Base-by-base conservation (phyloP, 2,113 vertebrate species). In the Paralichthys olivaceus region DNA sequence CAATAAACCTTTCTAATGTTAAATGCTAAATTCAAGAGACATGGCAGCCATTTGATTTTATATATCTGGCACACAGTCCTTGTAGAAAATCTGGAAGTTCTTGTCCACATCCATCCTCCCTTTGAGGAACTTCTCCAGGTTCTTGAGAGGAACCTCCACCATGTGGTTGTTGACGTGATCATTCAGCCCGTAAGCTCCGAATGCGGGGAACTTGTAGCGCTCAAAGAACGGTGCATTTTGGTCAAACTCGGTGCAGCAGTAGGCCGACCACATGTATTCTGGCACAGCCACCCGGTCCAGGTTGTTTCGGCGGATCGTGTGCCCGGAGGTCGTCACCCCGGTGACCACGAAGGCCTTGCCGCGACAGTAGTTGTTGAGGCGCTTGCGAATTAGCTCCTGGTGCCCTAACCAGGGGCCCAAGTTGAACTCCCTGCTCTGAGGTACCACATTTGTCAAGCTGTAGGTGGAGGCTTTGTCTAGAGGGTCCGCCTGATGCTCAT, bases 51-150 rank as follows among this genome's bases (percentile, higher is more conserved):
- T 22, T 59, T 54, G 5, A 25, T 43, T 54, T 90, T 59, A 93
- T 8, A 25, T 84, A 19, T 93, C 88, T 54, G 89, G 74, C 23
- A 92, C 81, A 74, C 92, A 94, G 80, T 94, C 91, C 5, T 87
- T 92, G 51, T 93, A 93, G 80, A 93, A 94, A 40, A 94, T 91
- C 86, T 94, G 92, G 72, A 94, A 94, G 83, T 93, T 93, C 75
- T 87, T 91, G 77, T 94, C 91, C 45, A 94, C 92, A 14, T 92
- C 80, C 92, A 94, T 92, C 77, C 84, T 88, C 17, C 86, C 86
- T 26, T 86, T 92, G 15, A 94, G 88, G 78, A 93, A 93, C 66
- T 84, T 92, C 84, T 94, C 93, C 69, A 93, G 89, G 15, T 88
- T 92, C 56, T 92, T 90, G 4, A 93, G 72, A 5, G 93, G 90